Base-by-base conservation (phyloP, 2,797 vertebrate genomes). In the Halcyon badia region DNA sequence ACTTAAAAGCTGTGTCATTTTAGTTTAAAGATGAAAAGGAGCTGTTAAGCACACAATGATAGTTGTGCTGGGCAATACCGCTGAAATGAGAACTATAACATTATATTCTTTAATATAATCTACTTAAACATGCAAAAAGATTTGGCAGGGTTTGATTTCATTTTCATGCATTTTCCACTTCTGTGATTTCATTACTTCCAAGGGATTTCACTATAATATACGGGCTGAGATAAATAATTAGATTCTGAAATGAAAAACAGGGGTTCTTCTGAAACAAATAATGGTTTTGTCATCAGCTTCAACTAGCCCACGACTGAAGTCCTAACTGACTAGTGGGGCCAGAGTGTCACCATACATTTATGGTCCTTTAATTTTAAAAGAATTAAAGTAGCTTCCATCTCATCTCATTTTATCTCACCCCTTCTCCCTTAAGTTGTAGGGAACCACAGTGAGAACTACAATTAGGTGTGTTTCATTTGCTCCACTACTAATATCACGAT, bases 131-230 rank as follows among this genome's bases (percentile, higher is more conserved):
- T 42, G 61, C 75, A 89, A 70, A 84, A 82, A 87, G 42, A 70
- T 69, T 72, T 61, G 54, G 72, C 70, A 82, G 88, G 68, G 81
- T 54, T 90, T 75, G 83, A 95, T 93, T 96, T 94, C 61, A 89
- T 95, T 97, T 94, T 73, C 83, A 71, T 42, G 30, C 18, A 6
- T 96, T 95, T 97, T 96, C 94, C 71, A 89, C 48, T 87, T 33
- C 89, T 82, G 54, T 71, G 90, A 83, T 95, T 96, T 94, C 93
- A 97, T 93, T 87, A 93, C 33, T 96, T 96, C 54, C 86, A 73
- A 68, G 73, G 83, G 91, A 84, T 56, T 49, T 94, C 86, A 46
- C 44, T 57, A 5, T 54, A 66, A 94, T 52, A 54, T 31, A 51
- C 56, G 65, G 83, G 41, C 78, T 77, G 81, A 94, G 57, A 89